Percentiles rank a stretch among this genome's conserved stretches.
Conservation (phyloP, 2,113 vertebrate genomes). For the Acrocephalus arundinaceus region DNA sequence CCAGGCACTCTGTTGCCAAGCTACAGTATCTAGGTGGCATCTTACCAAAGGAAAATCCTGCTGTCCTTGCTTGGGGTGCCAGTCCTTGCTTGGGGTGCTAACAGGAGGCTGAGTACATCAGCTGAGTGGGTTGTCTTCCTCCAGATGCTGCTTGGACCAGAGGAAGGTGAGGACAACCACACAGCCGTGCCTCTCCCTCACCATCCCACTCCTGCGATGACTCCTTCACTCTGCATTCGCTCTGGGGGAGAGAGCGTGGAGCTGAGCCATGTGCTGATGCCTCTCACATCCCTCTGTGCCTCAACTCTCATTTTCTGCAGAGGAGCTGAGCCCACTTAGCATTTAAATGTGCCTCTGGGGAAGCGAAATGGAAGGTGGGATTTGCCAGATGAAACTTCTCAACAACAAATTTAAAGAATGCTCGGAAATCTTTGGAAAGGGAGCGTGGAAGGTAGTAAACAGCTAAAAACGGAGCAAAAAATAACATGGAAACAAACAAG, state of each 20-base stretch:
- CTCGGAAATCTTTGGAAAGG: background rate
- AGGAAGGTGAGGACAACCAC: background rate
- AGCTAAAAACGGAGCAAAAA: background rate
- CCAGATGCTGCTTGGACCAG: background rate
- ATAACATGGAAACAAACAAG: background rate
- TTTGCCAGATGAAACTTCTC: background rate
- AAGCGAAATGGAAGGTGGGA: background rate
- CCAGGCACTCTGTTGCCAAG: conserved; percentile 44
- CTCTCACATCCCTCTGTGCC: background rate
- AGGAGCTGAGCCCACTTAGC: background rate
- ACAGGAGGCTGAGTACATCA: background rate
- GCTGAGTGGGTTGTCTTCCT: background rate
- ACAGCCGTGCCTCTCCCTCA: background rate
- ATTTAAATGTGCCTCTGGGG: background rate
- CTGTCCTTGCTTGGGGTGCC: background rate
- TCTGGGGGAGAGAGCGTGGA: background rate
- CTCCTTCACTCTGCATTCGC: background rate
- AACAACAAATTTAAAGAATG: background rate
- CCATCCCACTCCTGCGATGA: background rate
- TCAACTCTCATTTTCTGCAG: background rate
- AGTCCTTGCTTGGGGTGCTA: background rate
- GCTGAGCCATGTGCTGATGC: background rate
- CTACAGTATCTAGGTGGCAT: conserved; percentile 41
- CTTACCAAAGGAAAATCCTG: background rate
- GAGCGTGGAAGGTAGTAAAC: background rate